Percentiles rank a stretch among this genome's conserved stretches.
Evolutionary conservation across 2,113 vertebrate genomes (phyloP).

Genomic region (Anhinga anhinga): DNA sequence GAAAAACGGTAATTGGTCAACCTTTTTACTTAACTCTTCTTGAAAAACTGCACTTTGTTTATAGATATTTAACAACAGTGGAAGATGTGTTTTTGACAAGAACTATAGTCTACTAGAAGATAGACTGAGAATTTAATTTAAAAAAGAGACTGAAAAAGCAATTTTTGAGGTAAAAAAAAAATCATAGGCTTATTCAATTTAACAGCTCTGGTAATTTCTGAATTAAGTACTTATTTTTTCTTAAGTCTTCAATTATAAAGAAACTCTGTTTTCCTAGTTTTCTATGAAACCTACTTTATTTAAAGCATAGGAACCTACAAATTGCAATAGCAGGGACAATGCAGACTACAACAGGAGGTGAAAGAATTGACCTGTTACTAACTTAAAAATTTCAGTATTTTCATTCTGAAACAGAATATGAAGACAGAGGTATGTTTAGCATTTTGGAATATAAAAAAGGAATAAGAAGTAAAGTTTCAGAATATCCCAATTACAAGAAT

Average conservation of each 20-base stretch:
- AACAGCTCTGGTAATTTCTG: background rate
- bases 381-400: background rate
- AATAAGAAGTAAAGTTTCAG: background rate
- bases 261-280: background rate
- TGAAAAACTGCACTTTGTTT: background rate
- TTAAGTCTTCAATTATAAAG: background rate
- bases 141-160: background rate
- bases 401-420: background rate
- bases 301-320: background rate
- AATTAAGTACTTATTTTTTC: background rate
- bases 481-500: background rate
- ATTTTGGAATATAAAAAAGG: background rate
- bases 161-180: background rate
- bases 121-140: background rate
- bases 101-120: background rate
- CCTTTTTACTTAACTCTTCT: background rate
- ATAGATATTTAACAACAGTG: background rate
- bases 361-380: background rate
- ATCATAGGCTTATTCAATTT: background rate
- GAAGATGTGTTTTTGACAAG: background rate
- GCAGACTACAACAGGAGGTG: background rate
- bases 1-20: background rate
- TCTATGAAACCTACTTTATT: background rate
- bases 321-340: background rate
- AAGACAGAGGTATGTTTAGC: background rate